Evolutionary conservation across 2,113 vertebrate species (phyloP), one percentile per base, ranked within the genome.

Genomic region (Cyrtonyx montezumae): DNA sequence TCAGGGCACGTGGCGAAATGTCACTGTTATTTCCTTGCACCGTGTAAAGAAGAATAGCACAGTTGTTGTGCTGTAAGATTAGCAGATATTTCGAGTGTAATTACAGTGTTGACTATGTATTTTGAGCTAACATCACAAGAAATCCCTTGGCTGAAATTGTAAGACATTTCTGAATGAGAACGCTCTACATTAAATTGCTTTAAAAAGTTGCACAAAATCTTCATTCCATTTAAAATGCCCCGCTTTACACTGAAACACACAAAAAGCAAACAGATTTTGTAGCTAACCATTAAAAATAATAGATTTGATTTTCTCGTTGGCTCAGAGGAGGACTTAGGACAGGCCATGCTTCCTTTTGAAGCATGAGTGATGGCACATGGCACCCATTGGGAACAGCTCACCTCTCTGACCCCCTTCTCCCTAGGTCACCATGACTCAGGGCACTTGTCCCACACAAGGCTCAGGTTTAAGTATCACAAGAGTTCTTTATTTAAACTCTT

Each of bases 361-460:
- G 46, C 1, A 1, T n/a, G 13, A 5, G 13, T 58, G 71, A 9
- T 8, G 15, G 26, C 0, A 3, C 1, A 3, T 19, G 26, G n/a
- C n/a, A 21, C 16, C 11, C 26, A 40, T 5, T 0, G 0, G 19
- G 36, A 49, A 11, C 37, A 18, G 26, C 25, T 55, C 17, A 28
- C 16, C 15, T 28, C 53, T 55, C 28, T 43, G 23, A 43, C 28
- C 77, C 5, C 14, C 20, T 66, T 62, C 42, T 55, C 26, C 18
- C 15, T 1, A 23, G 22, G 26, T 18, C 55, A 36, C n/a, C 19
- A 16, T 2, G 4, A 43, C 40, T n/a, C n/a, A 66, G 37, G 51
- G 6, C 34, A 66, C 16, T 6, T 43, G 43, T 17, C 25, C 22
- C 16, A 15, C 6, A 1, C 8, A 8, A 73, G 46, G 7, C 65